phyloP scores from a whole-genome alignment of 2,113 vertebrate genomes.

The Corythornis vintsioides region DNA sequence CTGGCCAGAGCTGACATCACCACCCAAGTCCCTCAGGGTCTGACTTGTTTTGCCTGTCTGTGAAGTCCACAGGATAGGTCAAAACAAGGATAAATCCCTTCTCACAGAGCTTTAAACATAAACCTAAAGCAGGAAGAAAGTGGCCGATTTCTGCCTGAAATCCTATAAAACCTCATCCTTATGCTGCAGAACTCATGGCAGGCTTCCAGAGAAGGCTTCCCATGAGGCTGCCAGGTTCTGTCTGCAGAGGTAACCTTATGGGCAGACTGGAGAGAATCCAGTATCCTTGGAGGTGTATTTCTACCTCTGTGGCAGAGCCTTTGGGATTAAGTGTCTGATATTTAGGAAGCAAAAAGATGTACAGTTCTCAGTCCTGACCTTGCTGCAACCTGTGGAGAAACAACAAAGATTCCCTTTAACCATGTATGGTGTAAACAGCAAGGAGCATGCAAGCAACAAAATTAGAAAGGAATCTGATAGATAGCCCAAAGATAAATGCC shows the following conservation, averaged over 20 bases:
- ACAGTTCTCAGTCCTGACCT: constrained; percentile 31
- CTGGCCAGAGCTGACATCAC: neutral
- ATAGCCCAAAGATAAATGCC: constrained; percentile 56
- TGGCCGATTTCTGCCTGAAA: neutral
- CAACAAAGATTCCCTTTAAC: constrained; percentile 44
- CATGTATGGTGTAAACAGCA: constrained; percentile 29
- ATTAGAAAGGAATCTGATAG: constrained; percentile 64
- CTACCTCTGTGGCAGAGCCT: neutral
- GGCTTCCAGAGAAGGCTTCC: neutral
- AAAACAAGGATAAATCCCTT: neutral
- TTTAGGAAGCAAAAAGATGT: neutral
- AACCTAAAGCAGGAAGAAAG: neutral
- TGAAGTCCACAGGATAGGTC: neutral
- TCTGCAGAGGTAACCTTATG: neutral
- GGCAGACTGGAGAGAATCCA: neutral
- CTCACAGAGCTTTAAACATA: neutral
- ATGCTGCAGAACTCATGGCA: neutral
- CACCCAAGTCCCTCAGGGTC: neutral
- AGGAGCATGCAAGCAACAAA: neutral
- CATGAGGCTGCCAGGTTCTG: neutral
- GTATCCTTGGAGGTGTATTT: neutral
- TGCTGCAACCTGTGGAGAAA: constrained; percentile 17
- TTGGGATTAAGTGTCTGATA: neutral
- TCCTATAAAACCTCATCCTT: neutral
- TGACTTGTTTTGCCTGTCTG: neutral